These are phyloP conservation scores for Serinus canaria DNA, from an alignment of 2,113 vertebrate genomes.

Conservation along the genomic window DNA sequence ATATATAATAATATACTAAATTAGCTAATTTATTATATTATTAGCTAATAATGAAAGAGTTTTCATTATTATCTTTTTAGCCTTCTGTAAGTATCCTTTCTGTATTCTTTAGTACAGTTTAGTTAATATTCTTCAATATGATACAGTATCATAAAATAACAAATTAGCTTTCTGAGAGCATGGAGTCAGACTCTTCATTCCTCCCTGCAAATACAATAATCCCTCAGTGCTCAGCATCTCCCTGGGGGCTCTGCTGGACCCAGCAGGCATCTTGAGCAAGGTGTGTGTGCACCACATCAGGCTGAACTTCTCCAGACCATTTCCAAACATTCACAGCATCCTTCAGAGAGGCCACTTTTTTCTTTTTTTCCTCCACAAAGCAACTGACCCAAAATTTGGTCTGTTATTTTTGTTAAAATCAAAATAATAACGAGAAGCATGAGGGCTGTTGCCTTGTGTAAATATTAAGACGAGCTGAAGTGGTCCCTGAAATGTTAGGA, in stretches of 20 bases:
- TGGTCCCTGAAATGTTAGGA: background rate
- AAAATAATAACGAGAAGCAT: background rate
- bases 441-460: background rate
- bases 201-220: no score
- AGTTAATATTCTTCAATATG: no score
- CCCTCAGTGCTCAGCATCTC: background rate
- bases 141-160: no score
- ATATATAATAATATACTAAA: no score
- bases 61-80: no score
- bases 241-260: background rate
- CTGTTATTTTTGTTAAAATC: background rate
- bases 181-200: no score
- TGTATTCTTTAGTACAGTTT: no score
- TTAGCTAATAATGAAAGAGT: no score
- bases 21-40: no score
- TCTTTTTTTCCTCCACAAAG: background rate
- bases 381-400: background rate
- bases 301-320: accelerated
- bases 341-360: background rate
- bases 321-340: background rate
- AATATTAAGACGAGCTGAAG: background rate
- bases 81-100: no score
- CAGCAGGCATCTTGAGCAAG: no score
- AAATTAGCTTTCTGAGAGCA: no score
- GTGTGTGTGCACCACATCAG: background rate